Conservation (phyloP, 2,888 invertebrate species). For the Bhutanitis thaidina region DNA sequence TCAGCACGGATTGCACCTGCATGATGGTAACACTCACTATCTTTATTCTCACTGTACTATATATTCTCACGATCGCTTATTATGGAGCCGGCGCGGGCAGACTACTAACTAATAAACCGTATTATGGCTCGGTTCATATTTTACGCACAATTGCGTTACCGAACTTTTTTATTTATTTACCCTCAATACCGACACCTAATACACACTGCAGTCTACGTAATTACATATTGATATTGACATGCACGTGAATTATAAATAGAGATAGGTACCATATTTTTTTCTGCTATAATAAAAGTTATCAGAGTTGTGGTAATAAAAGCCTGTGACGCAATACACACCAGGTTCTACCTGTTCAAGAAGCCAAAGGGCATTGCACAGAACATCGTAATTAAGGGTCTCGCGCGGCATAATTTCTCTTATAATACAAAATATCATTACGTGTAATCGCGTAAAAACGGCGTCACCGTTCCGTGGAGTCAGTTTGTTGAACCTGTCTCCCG, state of each 20-base stretch:
- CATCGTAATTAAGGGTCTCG: conserved; percentile 44
- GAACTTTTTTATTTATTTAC: conserved; percentile 7
- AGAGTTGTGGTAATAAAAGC: too few species aligned
- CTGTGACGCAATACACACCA: too few species aligned
- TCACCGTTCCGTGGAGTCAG: conserved; percentile 55
- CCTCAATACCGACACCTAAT: conserved; percentile 7
- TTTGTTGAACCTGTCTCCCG: conserved; percentile 72
- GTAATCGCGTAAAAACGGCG: conserved; percentile 61
- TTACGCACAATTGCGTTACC: conserved; percentile 1
- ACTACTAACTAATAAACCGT: conserved; percentile 11
- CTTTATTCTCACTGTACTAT: conserved; percentile 4
- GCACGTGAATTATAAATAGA: conserved; percentile 30
- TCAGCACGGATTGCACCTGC: conserved; percentile 66
- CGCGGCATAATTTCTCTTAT: conserved; percentile 50
- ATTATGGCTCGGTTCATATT: conserved; percentile 5
- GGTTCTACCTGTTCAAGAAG: too few species aligned
- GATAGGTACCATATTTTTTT: too few species aligned
- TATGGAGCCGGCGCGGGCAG: neutral
- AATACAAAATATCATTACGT: conserved; percentile 60
- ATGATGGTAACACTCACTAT: conserved; percentile 32
- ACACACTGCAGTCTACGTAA: neutral
- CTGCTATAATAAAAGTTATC: too few species aligned
- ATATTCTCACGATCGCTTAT: conserved; percentile 4
- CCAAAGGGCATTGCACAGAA: conserved; percentile 41
- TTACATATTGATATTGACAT: conserved; percentile 25